Conservation (phyloP, 2,797 vertebrate species). For the Rhincodon typus region DNA sequence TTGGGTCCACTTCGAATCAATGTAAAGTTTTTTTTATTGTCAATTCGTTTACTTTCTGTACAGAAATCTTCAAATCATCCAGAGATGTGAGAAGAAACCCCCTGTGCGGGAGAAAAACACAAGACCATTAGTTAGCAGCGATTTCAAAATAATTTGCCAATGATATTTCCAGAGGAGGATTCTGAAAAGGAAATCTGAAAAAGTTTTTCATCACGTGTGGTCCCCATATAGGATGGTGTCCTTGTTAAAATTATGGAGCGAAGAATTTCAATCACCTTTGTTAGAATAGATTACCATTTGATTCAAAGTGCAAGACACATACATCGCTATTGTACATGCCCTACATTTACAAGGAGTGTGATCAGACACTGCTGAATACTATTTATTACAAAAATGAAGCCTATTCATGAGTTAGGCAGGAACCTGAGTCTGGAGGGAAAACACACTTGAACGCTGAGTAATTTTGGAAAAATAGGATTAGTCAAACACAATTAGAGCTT, state of each 20-base stretch:
- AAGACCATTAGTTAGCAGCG: background rate
- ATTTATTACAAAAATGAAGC: background rate
- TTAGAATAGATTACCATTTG: background rate
- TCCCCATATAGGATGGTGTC: background rate
- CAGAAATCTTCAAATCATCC: background rate
- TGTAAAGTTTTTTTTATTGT: background rate
- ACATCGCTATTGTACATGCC: background rate
- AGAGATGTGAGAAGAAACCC: background rate
- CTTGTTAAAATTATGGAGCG: background rate
- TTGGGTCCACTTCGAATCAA: background rate
- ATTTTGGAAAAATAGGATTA: constrained; percentile 18
- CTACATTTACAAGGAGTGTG: background rate
- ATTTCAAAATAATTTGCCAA: background rate
- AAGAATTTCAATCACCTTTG: background rate
- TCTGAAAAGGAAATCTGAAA: background rate
- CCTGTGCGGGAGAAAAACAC: background rate
- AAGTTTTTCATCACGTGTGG: background rate
- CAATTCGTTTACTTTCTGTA: background rate
- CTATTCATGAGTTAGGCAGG: background rate
- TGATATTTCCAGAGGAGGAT: background rate
- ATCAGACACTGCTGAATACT: background rate
- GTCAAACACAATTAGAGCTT: background rate
- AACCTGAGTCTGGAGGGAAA: background rate
- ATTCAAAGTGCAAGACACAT: background rate
- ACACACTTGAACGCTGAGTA: background rate